phyloP scores from a whole-genome alignment of 2,888 invertebrate genomes.

The Tupiocoris notatus region DNA sequence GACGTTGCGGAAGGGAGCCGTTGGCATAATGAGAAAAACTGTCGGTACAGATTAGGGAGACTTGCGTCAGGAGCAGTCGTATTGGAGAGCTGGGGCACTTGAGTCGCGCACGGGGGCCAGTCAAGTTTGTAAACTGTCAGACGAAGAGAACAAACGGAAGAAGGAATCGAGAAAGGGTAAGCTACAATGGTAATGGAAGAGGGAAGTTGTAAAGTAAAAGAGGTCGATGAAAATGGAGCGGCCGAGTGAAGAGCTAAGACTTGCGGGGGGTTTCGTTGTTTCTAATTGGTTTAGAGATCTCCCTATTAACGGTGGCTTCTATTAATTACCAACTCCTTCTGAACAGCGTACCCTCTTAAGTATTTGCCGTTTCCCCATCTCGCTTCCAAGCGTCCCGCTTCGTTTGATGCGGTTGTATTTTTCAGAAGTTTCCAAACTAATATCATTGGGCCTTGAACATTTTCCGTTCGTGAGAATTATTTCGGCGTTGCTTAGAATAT shows the following conservation, averaged over 20 bases:
- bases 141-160: neutral
- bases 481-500: too few relatives aligned
- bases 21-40: constrained; percentile 34
- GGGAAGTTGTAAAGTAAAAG: neutral
- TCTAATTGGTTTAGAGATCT: constrained; percentile 36
- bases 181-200: neutral
- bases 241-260: neutral
- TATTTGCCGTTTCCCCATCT: too few relatives aligned
- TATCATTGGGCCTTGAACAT: too few relatives aligned
- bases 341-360: too few relatives aligned
- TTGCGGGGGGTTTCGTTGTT: constrained; percentile 16
- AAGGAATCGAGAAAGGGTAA: neutral
- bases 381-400: too few relatives aligned
- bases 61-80: neutral
- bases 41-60: constrained; percentile 21
- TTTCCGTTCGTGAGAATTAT: too few relatives aligned
- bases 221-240: neutral
- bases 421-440: too few relatives aligned
- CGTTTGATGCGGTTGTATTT: too few relatives aligned
- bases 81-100: neutral
- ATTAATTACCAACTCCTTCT: constrained; percentile 29
- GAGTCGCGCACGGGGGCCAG: neutral
- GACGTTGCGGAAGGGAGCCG: neutral
- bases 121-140: neutral
- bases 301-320: constrained; percentile 37